Conservation (phyloP, 2,797 vertebrate species). For the Karalla daura region DNA sequence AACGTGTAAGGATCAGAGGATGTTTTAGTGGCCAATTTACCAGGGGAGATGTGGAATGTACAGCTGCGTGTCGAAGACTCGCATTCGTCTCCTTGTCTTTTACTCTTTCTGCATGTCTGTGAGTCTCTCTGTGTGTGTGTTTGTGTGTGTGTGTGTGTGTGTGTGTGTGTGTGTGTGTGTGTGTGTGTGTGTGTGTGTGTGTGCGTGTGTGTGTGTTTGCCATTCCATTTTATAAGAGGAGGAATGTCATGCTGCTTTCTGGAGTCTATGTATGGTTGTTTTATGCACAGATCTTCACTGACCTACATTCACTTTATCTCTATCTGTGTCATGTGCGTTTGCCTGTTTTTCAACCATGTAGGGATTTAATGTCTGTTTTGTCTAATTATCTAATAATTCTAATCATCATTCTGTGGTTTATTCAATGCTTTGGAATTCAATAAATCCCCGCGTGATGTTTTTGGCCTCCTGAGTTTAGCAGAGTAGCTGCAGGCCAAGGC, state of each 20-base stretch:
- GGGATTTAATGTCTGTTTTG: conserved; percentile 2
- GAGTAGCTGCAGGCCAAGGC: neutral
- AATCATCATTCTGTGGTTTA: neutral
- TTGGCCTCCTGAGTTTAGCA: neutral
- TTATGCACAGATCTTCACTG: neutral
- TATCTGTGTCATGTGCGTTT: neutral
- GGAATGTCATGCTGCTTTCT: conserved; percentile 20
- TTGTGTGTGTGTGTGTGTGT: conserved; percentile 8
- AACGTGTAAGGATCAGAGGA: conserved; percentile 6
- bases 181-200: too few species aligned
- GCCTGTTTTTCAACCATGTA: neutral
- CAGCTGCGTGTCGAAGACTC: conserved; percentile 49
- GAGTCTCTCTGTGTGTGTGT: neutral
- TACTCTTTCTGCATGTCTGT: conserved; percentile 1
- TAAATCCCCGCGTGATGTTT: conserved; percentile 22
- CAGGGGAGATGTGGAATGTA: conserved; percentile 46
- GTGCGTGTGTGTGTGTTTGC: conserved; percentile 33
- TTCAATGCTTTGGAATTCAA: conserved; percentile 5
- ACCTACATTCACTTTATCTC: neutral
- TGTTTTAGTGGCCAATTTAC: conserved; percentile 28
- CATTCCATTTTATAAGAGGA: neutral
- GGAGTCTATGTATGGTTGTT: conserved; percentile 18
- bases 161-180: too few species aligned
- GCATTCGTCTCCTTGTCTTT: conserved; percentile 17
- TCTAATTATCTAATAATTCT: neutral